These are phyloP conservation scores for Alloplasta piceator DNA, from an alignment of 2,888 invertebrate genomes.

Conservation along the genomic window DNA sequence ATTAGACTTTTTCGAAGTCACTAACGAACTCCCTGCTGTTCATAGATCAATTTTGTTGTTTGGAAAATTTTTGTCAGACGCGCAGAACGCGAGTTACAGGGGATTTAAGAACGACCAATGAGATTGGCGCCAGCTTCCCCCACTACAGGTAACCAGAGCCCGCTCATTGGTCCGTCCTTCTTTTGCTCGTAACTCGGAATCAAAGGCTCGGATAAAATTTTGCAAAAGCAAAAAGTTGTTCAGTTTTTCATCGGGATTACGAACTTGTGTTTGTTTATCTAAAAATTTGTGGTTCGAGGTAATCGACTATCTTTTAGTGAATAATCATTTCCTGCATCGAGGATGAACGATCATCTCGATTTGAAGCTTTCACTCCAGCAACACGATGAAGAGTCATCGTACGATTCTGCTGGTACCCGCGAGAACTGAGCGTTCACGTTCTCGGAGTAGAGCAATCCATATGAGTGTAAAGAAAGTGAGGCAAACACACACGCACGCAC, in stretches of 20 bases:
- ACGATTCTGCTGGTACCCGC: slow-evolving; percentile 10
- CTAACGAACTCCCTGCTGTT: too few relatives aligned
- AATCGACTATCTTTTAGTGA: slow-evolving; percentile 2
- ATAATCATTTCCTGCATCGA: background rate
- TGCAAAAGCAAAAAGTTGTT: background rate
- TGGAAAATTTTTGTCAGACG: too few relatives aligned
- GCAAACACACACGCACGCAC: background rate
- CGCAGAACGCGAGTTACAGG: too few relatives aligned
- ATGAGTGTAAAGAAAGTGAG: background rate
- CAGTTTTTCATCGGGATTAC: background rate
- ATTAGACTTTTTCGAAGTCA: too few relatives aligned
- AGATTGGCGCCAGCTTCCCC: too few relatives aligned
- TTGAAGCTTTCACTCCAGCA: slow-evolving; percentile 42
- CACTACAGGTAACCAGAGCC: too few relatives aligned
- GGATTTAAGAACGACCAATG: too few relatives aligned
- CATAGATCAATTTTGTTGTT: too few relatives aligned
- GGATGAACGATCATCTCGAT: slow-evolving; percentile 2
- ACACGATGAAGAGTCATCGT: slow-evolving; percentile 23
- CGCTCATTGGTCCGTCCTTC: too few relatives aligned
- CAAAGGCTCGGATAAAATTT: too few relatives aligned
- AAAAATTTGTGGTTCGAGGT: background rate
- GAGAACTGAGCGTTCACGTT: slow-evolving; percentile 12
- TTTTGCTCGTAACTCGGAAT: too few relatives aligned
- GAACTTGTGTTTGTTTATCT: background rate
- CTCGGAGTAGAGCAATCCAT: slow-evolving; percentile 17